A percentile compares a stretch with the other conserved stretches of the same genome.
Conservation (phyloP, 2,113 vertebrate genomes). For the Zapus hudsonius region DNA sequence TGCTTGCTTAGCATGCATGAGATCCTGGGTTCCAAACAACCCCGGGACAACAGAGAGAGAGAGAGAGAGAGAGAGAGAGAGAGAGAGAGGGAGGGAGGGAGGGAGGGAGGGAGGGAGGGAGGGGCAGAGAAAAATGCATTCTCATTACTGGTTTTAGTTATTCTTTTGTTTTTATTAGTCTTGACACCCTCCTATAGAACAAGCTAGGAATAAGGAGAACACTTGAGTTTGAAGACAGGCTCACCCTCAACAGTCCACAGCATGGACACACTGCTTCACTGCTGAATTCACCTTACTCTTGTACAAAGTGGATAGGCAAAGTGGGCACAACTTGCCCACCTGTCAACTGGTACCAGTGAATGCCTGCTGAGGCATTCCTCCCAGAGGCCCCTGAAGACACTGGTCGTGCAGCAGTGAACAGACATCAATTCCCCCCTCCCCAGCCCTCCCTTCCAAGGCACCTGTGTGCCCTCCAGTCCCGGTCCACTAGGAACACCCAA, state of each 20-base stretch:
- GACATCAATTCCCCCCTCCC: fast-evolving
- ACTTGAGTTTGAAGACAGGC: neutral
- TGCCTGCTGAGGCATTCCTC: fast-evolving
- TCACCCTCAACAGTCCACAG: neutral
- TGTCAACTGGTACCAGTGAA: neutral
- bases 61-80: too few relatives aligned
- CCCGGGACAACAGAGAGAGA: neutral
- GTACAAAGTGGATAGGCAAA: neutral
- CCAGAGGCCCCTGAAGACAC: neutral
- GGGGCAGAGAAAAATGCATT: neutral
- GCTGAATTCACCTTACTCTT: neutral
- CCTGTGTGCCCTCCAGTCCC: neutral
- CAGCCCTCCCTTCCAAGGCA: too few relatives aligned
- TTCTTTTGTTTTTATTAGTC: neutral
- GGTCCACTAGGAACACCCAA: neutral
- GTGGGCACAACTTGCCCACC: neutral
- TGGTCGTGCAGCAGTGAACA: too few relatives aligned
- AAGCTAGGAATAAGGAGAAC: neutral
- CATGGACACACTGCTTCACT: neutral
- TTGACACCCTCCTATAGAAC: neutral
- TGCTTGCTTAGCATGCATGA: too few relatives aligned
- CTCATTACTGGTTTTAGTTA: too few relatives aligned
- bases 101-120: neutral
- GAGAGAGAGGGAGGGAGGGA: neutral
- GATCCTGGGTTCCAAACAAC: neutral